Evolutionary conservation across 35 echinoderm and acorn worm genomes (phyloP), one percentile per base, ranked within the genome.

Genomic region (Apostichopus californicus): DNA sequence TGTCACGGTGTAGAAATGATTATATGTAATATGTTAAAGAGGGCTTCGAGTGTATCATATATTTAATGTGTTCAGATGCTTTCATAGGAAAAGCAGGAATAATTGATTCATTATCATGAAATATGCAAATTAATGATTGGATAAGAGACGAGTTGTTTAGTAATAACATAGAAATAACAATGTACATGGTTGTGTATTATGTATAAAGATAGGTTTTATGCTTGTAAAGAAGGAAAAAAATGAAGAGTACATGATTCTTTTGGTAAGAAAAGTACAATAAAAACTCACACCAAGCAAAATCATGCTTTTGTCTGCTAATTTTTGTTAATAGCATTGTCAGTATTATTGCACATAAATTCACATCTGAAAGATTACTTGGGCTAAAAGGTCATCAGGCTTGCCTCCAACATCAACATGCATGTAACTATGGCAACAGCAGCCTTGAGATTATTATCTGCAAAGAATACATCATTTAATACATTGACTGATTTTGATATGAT

Each of bases 131-230:
- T 55, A 83, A 46, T 46, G 34, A 46, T 46, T 46, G 80, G 55
- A 83, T 18, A 83, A 83, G 55, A 56, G 46, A 55, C 80, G n/a
- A 83, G 13, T 83, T 83, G 80, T 56, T 46, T 81, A 81, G 80
- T 83, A 83, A 34, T 46, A 55, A 55, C 18, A 83, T n/a, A 83
- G 80, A 46, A 46, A 46, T 85, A 54, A 81, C 18, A 52, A 54
- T 85, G 81, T 85, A 85, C 81, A 85, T 85, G 57, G 57, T 85
- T 85, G 81, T 85, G 81, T 85, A 85, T 85, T 85, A 85, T 85
- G 57, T 85, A 59, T 85, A 85, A 85, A 85, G 81, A 85, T 85
- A 85, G 81, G 81, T 85, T 85, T 85, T 85, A 85, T 85, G 81
- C 81, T 85, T 85, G 81, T 85, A 85, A 85, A 85, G 23, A 85